These are phyloP conservation scores for Galemys pyrenaicus DNA, from an alignment of 2,113 vertebrate genomes.

Conservation along the genomic window DNA sequence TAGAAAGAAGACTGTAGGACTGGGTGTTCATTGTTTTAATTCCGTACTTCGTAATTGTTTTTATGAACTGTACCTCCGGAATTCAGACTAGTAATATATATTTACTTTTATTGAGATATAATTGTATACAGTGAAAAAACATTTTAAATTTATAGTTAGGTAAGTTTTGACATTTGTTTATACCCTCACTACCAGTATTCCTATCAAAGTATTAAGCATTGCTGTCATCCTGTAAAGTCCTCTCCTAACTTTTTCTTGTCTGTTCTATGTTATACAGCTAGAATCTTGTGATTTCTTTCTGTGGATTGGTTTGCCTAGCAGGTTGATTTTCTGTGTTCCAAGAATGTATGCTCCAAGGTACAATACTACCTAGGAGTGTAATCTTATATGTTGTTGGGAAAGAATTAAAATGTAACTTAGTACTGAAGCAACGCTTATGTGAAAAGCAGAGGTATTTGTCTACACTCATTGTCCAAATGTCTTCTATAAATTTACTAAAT, in stretches of 20 bases:
- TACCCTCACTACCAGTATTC: background rate
- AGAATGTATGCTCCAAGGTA: background rate
- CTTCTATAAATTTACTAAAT: background rate
- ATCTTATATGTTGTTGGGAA: background rate
- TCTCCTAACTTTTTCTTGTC: background rate
- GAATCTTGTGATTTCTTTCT: background rate
- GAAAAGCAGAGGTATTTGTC: background rate
- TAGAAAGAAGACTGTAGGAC: background rate
- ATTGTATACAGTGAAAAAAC: background rate
- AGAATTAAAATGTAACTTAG: background rate
- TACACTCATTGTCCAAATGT: background rate
- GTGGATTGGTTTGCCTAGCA: background rate
- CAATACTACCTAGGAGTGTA: background rate
- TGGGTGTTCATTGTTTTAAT: background rate
- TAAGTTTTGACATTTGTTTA: constrained; percentile 2
- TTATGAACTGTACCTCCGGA: background rate
- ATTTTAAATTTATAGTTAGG: background rate
- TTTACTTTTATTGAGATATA: constrained; percentile 8
- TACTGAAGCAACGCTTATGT: background rate
- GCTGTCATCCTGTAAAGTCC: background rate
- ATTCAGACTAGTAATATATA: background rate
- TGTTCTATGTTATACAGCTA: background rate
- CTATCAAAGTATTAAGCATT: background rate
- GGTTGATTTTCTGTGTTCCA: background rate
- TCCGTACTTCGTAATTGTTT: background rate